Evolutionary conservation across 2,113 vertebrate genomes (phyloP).

Genomic region (Agapornis roseicollis): DNA sequence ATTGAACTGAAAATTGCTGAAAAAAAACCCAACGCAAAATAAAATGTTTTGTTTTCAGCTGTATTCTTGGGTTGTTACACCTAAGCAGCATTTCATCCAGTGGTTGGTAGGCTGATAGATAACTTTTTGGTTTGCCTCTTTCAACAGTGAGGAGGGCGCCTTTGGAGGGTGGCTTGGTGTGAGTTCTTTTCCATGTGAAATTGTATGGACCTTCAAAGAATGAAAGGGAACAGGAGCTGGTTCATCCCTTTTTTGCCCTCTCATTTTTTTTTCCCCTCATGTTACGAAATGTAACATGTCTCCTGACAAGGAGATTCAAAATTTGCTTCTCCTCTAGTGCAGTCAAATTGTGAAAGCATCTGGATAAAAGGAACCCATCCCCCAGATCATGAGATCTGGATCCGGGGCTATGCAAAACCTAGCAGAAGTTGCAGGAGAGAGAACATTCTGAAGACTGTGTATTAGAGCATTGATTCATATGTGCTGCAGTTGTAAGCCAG

Average conservation of each 20-base stretch:
- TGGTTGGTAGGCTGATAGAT: not conserved
- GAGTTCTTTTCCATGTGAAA: not conserved
- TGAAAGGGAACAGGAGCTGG: not conserved
- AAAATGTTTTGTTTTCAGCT: not conserved
- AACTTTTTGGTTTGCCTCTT: not conserved
- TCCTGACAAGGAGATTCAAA: not conserved
- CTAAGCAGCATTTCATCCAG: not conserved
- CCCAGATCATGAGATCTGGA: not conserved
- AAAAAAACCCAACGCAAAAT: not conserved
- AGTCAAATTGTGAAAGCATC: not conserved
- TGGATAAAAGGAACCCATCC: not conserved
- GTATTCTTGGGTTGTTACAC: not conserved
- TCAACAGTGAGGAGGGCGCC: not conserved
- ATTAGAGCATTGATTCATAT: not conserved
- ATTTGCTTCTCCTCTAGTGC: not conserved
- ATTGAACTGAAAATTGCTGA: not conserved
- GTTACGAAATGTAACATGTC: not conserved
- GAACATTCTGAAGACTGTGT: not conserved
- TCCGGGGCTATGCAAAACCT: not conserved
- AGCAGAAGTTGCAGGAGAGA: not conserved
- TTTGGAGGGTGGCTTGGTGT: not conserved
- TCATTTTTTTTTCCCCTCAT: not conserved
- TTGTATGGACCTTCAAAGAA: not conserved
- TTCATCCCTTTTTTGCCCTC: not conserved
- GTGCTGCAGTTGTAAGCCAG: constrained; percentile 15